Evolutionary conservation across 2,888 invertebrate genomes (phyloP).

Genomic region (Polia nebulosa): DNA sequence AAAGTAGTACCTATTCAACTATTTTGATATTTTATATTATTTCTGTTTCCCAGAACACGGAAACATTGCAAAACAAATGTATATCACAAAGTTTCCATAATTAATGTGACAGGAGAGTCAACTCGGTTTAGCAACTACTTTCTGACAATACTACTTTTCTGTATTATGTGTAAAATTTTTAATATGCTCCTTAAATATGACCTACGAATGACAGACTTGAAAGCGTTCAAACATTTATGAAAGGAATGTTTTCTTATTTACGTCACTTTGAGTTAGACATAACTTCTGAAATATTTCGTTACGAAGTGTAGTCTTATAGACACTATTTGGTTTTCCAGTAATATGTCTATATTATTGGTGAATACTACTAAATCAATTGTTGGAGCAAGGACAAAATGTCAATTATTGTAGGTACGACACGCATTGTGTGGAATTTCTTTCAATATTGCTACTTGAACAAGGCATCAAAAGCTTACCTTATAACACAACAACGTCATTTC

Average conservation of each 20-base stretch:
- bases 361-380: neutral
- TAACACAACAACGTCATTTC: no score
- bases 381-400: neutral
- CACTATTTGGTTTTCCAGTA: no score
- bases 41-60: neutral
- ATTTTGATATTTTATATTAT: neutral
- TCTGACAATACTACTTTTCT: conserved; percentile 18
- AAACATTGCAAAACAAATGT: conserved; percentile 20
- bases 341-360: neutral
- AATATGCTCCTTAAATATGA: conserved; percentile 23
- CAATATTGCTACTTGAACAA: neutral
- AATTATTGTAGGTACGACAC: neutral
- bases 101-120: conserved; percentile 29
- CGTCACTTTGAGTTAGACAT: neutral
- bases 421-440: neutral
- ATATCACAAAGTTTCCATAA: conserved; percentile 1
- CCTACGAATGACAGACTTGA: conserved; percentile 1
- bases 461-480: neutral
- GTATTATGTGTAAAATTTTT: conserved; percentile 42
- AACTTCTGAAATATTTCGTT: conserved; percentile 2
- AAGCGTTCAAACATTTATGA: conserved; percentile 14
- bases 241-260: neutral
- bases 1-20: neutral
- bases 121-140: conserved; percentile 18
- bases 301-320: neutral